Evolutionary conservation across 2,888 invertebrate species (phyloP), one percentile per base, ranked within the genome.

Genomic region (Tenthredo livida): DNA sequence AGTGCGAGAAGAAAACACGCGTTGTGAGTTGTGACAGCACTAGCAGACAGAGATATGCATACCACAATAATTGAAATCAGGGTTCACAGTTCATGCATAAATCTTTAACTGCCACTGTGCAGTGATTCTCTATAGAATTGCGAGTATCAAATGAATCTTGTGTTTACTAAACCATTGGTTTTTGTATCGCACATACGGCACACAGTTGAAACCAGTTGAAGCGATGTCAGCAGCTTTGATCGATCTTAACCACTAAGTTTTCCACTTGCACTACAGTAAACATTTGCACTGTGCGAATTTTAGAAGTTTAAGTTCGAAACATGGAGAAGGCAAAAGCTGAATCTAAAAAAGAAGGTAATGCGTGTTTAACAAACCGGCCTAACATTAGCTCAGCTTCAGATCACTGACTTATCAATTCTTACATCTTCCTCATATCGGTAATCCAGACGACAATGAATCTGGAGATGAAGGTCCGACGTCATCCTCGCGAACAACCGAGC

Each of bases 401-500:
- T 61, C 47, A 15, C n/a, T 75, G 25, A 47, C 9, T 25, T 33
- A 70, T 77, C 33, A 54, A 54, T 77, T 75, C 12, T 75, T 29
- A 17, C 7, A 77, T 77, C 17, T 47, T 29, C 33, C 33, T 54
- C 33, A n/a, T 40, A 72, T 72, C 33, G 33, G 17, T 67, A 4
- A 58, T 80, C 17, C 17, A 37, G n/a, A 9, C 29, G 67, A 70
- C 50, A 70, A 50, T 25, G 50, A 67, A 3, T 29, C 83, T 47
- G 40, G 25, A 73, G 73, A 80, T 58, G 80, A 80, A 61, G 61
- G 37, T 80, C 40, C 80, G 0, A 29, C 65, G 9, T 83, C 83
- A 40, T 70, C 67, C 17, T 43, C 83, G 25, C 6, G 17, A 37
- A 15, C 80, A 54, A 61, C 84, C 1, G 85, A 84, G 83, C 75